Conservation (phyloP, 2,888 invertebrate species). For the Mythimna impura region DNA sequence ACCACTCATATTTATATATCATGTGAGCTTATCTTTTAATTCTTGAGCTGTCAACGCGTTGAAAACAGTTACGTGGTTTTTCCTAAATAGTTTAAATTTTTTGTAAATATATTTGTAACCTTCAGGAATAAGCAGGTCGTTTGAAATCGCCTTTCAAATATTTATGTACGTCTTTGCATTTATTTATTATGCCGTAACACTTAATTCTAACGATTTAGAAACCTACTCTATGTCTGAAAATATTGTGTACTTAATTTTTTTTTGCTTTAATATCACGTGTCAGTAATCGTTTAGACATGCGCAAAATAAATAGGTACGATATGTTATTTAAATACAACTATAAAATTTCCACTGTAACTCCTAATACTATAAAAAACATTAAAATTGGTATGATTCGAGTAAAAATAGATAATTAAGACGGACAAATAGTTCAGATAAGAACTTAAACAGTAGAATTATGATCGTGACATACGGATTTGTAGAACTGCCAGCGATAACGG, state of each 20-base stretch:
- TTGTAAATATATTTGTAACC: conserved; percentile 37
- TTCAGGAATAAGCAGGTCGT: conserved; percentile 31
- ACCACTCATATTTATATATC: conserved; percentile 86
- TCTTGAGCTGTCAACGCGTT: conserved; percentile 85
- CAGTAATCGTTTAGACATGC: conserved; percentile 26
- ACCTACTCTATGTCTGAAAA: conserved; percentile 17
- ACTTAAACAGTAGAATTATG: conserved; percentile 63
- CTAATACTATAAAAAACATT: conserved; percentile 44
- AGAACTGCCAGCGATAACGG: conserved; percentile 4
- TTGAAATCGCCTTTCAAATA: conserved; percentile 54
- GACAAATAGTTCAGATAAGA: conserved; percentile 69
- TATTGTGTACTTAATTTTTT: conserved; percentile 1
- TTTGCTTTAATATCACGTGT: conserved; percentile 13
- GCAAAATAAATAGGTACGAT: conserved; percentile 46
- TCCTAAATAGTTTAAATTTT: conserved; percentile 57
- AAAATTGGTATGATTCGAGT: conserved; percentile 46
- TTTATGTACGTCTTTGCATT: conserved; percentile 33
- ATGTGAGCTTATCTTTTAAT: conserved; percentile 89
- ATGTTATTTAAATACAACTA: conserved; percentile 16
- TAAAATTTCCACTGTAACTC: conserved; percentile 58
- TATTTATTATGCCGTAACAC: conserved; percentile 33
- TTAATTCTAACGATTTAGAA: conserved; percentile 31
- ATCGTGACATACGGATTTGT: conserved; percentile 52
- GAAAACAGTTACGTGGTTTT: conserved; percentile 73
- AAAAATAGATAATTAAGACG: conserved; percentile 70